Base-by-base conservation (phyloP, 2,113 vertebrate genomes). In the Microcebus jonahi region DNA sequence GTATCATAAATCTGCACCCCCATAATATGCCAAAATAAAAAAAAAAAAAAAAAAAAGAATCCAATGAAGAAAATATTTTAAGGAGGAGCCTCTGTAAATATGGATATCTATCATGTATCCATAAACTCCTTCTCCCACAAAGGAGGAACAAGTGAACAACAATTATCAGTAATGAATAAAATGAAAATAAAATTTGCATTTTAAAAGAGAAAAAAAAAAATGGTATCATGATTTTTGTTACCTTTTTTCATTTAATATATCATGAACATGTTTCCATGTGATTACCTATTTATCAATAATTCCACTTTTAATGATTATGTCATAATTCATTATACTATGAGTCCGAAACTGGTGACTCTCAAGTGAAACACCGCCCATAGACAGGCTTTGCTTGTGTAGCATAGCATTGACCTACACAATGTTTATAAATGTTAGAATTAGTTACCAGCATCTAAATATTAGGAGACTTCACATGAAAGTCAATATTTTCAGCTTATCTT, bases 401-500 rank as follows among this genome's bases (percentile, higher is more conserved):
- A 88, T 50, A 53, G 34, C 70, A 71, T 6, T 79, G 42, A 25
- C 73, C 15, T 80, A 42, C 25, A 18, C 70, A 67, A 21, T n/a
- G 17, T 20, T 87, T 94, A 67, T 34, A 91, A 57, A 59, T 53
- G 31, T 79, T 84, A 83, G 79, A 92, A 85, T 85, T 75, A 50
- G 25, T 79, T 87, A 8, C 36, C n/a, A 57, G 3, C 48, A 34
- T 65, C 31, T 88, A 29, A 82, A 71, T 82, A 65, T 71, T 88
- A 31, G 18, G 50, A 83, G 3, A 71, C 20, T 45, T 83, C 61
- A 88, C 15, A 65, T 93, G 31, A 71, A 73, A 73, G 39, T 61
- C 13, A 27, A 2, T 71, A 91, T 85, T 94, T 85, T 92, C 65
- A 85, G 48, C 18, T 91, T 82, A 82, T 82, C 73, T 85, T 70